These are phyloP conservation scores for Mionectes macconnelli DNA, from an alignment of 2,113 vertebrate species.

Conservation along the genomic window DNA sequence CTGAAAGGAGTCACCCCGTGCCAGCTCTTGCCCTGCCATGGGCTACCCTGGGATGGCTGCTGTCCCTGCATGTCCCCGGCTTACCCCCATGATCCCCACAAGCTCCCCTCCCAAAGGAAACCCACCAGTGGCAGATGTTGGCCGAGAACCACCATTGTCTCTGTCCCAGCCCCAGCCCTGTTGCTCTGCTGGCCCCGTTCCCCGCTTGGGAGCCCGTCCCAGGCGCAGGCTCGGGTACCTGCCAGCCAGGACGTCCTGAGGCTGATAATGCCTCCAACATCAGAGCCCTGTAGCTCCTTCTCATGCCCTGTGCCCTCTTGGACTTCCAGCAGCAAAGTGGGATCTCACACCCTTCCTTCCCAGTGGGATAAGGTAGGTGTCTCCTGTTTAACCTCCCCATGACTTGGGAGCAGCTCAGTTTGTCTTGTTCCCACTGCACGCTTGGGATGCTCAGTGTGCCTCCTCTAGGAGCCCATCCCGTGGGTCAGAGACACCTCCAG, in stretches of 20 bases:
- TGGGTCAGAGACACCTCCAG: background rate
- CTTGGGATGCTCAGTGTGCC: background rate
- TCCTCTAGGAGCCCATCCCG: background rate
- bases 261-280: background rate
- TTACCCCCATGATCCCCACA: background rate
- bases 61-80: accelerated
- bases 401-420: background rate
- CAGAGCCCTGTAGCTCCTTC: background rate
- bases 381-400: background rate
- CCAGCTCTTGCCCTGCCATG: background rate
- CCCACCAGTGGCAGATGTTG: background rate
- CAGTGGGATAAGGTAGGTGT: background rate
- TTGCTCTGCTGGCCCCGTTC: background rate
- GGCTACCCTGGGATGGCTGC: background rate
- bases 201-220: background rate
- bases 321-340: background rate
- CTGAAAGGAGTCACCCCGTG: background rate
- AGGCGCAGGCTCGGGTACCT: background rate
- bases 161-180: background rate
- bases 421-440: accelerated
- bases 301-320: background rate
- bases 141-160: background rate
- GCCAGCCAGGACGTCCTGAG: background rate
- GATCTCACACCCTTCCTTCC: background rate
- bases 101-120: background rate